phyloP scores from a whole-genome alignment of 35 echinoderm and acorn worm species.

The Ophiothrix spiculata region DNA sequence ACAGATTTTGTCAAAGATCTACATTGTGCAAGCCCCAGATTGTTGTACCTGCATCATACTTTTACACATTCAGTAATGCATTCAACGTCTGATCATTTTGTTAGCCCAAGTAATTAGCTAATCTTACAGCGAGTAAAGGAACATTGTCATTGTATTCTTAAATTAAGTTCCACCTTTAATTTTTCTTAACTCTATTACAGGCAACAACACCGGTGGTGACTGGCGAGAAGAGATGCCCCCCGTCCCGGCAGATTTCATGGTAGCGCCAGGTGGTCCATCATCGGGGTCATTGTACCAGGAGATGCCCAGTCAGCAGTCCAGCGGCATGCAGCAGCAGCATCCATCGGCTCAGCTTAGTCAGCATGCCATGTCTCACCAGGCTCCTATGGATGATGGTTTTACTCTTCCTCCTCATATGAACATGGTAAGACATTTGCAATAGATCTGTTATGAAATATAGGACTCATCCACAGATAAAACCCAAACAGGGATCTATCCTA shows the following conservation, averaged over 20 bases:
- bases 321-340: background rate
- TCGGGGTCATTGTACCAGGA: background rate
- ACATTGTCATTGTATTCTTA: too few species aligned
- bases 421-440: background rate
- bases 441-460: background rate
- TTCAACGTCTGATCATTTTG: too few species aligned
- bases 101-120: too few species aligned
- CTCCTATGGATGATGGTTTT: background rate
- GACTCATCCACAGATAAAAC: too few species aligned
- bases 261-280: background rate
- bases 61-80: too few species aligned
- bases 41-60: too few species aligned
- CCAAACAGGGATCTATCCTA: too few species aligned
- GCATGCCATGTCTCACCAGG: background rate
- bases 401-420: background rate
- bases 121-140: too few species aligned
- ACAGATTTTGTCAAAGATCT: too few species aligned
- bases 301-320: background rate
- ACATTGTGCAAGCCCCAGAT: too few species aligned
- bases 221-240: background rate
- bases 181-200: too few species aligned
- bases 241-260: background rate
- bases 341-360: background rate
- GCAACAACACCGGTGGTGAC: background rate
- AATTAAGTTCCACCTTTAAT: too few species aligned